phyloP scores from a whole-genome alignment of 2,113 vertebrate species.

The Malurus alboscapulatus region DNA sequence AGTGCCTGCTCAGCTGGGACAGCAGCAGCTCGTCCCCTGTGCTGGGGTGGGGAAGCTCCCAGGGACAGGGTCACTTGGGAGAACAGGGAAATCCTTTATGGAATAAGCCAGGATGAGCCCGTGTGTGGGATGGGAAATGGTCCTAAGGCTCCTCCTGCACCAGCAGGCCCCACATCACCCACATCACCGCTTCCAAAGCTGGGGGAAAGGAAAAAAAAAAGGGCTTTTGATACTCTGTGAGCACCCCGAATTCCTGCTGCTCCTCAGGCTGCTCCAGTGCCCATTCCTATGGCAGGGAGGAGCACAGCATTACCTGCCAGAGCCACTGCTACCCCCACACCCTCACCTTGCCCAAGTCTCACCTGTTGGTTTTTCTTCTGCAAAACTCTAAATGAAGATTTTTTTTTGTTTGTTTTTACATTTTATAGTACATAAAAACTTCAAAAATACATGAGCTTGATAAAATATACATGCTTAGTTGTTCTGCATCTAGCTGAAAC shows the following conservation, averaged over 20 bases:
- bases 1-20: not conserved
- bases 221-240: not conserved
- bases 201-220: not conserved
- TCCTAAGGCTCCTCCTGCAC: not conserved
- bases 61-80: not conserved
- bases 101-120: not conserved
- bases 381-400: slow-evolving; percentile 43
- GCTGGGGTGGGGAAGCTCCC: not conserved
- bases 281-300: not conserved
- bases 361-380: not conserved
- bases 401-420: slow-evolving; percentile 47
- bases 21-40: not conserved
- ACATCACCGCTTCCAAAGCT: not conserved
- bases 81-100: not conserved
- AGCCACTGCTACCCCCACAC: not conserved
- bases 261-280: not conserved
- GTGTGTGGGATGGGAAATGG: not conserved
- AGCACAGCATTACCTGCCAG: not conserved
- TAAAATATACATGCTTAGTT: slow-evolving; percentile 81
- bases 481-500: slow-evolving; percentile 67
- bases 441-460: slow-evolving; percentile 78
- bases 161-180: not conserved
- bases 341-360: not conserved
- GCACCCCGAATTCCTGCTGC: not conserved
- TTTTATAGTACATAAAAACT: slow-evolving; percentile 73